These are phyloP conservation scores for Rotaria sp. DNA, from an alignment of 2,888 invertebrate species.

Conservation along the genomic window DNA sequence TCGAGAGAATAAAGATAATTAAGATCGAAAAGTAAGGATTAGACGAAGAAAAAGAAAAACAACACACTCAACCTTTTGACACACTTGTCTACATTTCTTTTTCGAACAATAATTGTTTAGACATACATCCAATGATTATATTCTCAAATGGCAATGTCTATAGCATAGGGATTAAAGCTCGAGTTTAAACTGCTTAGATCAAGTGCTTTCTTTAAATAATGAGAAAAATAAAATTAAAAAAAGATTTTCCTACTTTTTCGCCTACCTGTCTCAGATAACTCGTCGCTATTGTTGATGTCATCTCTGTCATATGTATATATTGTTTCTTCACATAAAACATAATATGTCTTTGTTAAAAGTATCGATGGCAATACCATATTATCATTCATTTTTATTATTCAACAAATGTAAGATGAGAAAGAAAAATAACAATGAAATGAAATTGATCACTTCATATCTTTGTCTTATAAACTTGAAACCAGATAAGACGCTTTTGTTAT, in stretches of 20 bases:
- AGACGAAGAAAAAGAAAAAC: background rate
- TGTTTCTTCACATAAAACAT: background rate
- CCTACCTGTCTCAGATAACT: background rate
- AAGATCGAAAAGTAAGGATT: background rate
- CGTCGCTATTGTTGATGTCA: background rate
- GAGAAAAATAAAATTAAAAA: background rate
- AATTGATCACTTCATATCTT: background rate
- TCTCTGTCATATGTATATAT: background rate
- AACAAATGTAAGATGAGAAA: constrained; percentile 2
- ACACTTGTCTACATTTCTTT: background rate
- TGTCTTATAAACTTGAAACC: background rate
- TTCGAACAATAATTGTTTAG: background rate
- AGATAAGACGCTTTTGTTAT: background rate
- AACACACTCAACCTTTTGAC: background rate
- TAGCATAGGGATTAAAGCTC: background rate
- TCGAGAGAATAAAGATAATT: background rate
- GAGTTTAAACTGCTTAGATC: background rate
- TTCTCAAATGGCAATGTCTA: background rate
- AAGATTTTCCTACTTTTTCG: background rate
- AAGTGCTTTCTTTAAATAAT: background rate
- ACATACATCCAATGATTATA: background rate
- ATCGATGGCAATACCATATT: constrained; percentile 2
- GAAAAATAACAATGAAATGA: background rate
- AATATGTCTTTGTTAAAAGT: background rate
- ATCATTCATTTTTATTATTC: background rate